These are phyloP conservation scores for Knipowitschia caucasica DNA, from an alignment of 2,797 vertebrate genomes.

Conservation along the genomic window DNA sequence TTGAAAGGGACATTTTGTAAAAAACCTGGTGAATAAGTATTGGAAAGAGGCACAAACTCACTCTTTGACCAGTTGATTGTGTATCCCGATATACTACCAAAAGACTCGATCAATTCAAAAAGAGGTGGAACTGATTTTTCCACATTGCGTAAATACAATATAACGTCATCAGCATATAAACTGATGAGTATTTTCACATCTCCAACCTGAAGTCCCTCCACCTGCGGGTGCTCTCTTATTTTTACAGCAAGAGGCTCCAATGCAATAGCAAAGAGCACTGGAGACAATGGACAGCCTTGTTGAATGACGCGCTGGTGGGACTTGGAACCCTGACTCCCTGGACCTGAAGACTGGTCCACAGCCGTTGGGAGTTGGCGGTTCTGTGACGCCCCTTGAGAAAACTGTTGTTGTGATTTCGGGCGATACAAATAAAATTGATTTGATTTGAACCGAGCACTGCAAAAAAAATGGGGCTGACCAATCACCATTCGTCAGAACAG, in stretches of 20 bases:
- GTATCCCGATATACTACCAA: not conserved
- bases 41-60: constrained; percentile 1
- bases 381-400: too few species aligned
- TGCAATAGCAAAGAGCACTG: not conserved
- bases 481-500: not conserved
- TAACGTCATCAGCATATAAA: too few species aligned
- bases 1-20: not conserved
- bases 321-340: too few species aligned
- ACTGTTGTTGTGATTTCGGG: too few species aligned
- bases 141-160: too few species aligned
- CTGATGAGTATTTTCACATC: too few species aligned
- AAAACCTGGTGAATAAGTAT: not conserved
- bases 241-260: not conserved
- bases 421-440: too few species aligned
- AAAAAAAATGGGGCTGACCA: not conserved
- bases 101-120: not conserved
- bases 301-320: too few species aligned
- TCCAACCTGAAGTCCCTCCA: too few species aligned
- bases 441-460: too few species aligned
- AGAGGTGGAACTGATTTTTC: not conserved
- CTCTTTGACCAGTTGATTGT: not conserved
- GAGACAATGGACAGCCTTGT: not conserved
- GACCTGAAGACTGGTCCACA: too few species aligned
- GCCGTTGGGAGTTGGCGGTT: too few species aligned
- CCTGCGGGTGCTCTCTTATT: not conserved